Percentiles rank a stretch among this genome's conserved stretches.
phyloP scores from a whole-genome alignment of 2,797 vertebrate species.

The Myotis findleyi region DNA sequence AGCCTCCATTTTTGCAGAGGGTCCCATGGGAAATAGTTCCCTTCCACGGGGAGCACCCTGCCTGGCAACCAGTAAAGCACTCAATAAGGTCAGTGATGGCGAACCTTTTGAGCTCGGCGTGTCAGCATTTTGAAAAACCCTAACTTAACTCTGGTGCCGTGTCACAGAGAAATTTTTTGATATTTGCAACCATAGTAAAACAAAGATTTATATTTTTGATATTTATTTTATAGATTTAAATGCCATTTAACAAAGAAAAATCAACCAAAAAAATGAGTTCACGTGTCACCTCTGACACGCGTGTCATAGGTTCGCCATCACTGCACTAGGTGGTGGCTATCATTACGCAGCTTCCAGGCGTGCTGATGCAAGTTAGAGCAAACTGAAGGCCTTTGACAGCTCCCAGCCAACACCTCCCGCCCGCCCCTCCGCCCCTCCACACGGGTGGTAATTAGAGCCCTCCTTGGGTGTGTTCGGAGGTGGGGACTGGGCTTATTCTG shows the following conservation, averaged over 20 bases:
- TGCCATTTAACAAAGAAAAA: no score
- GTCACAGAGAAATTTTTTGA: no score
- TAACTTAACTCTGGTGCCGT: no score
- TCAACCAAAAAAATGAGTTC: no score
- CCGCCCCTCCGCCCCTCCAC: neutral
- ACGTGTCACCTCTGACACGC: no score
- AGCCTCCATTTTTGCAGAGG: neutral
- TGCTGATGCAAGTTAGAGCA: constrained; percentile 47
- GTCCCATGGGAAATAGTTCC: neutral
- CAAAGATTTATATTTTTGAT: no score
- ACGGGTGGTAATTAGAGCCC: constrained; percentile 39
- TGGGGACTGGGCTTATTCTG: neutral
- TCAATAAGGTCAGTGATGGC: neutral
- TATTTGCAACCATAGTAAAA: no score
- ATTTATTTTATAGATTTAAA: no score
- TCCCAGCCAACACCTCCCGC: neutral
- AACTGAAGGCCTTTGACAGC: neutral
- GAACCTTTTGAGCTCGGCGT: no score
- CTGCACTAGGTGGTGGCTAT: neutral
- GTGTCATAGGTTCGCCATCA: no score
- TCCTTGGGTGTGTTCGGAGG: constrained; percentile 59
- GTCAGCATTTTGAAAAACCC: no score
- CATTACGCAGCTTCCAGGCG: constrained; percentile 14
- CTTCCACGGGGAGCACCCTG: neutral
- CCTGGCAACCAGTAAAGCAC: neutral